phyloP scores from a whole-genome alignment of 2,888 invertebrate species.

The Lampropteryx suffumata region DNA sequence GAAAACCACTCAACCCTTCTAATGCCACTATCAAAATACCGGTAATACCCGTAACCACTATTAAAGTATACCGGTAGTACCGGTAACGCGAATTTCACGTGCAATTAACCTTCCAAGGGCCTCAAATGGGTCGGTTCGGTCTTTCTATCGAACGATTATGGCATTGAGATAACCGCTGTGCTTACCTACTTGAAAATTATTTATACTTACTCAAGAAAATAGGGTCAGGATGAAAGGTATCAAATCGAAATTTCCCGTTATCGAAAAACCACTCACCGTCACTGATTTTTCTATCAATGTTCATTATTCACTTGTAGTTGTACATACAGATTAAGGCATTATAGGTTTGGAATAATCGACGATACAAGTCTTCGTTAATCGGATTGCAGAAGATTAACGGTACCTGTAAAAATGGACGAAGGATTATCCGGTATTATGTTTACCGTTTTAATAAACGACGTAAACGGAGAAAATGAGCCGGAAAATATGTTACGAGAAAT shows the following conservation, averaged over 20 bases:
- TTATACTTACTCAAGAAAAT: slow-evolving; percentile 10
- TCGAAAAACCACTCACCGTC: no score
- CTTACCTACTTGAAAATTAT: slow-evolving; percentile 17
- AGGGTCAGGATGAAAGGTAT: neutral
- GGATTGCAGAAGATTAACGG: slow-evolving; percentile 45
- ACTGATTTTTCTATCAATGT: no score
- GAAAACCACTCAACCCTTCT: slow-evolving; percentile 22
- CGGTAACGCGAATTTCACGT: slow-evolving; percentile 21
- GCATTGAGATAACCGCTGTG: slow-evolving; percentile 8
- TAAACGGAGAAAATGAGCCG: slow-evolving; percentile 11
- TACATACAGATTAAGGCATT: neutral
- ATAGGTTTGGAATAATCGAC: slow-evolving; percentile 12
- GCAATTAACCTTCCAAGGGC: slow-evolving; percentile 28
- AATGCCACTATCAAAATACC: slow-evolving; percentile 26
- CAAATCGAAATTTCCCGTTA: no score
- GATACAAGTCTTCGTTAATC: slow-evolving; percentile 52
- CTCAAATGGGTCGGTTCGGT: slow-evolving; percentile 6
- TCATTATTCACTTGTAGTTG: no score
- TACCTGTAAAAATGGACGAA: slow-evolving; percentile 32
- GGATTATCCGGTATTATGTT: slow-evolving; percentile 27
- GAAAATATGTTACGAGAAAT: slow-evolving; percentile 1
- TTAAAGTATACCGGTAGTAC: slow-evolving; percentile 24
- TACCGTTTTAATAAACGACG: slow-evolving; percentile 16
- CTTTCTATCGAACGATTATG: slow-evolving; percentile 21
- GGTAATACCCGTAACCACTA: slow-evolving; percentile 14